phyloP scores from a whole-genome alignment of 2,888 invertebrate genomes.

The Rutpela maculata region DNA sequence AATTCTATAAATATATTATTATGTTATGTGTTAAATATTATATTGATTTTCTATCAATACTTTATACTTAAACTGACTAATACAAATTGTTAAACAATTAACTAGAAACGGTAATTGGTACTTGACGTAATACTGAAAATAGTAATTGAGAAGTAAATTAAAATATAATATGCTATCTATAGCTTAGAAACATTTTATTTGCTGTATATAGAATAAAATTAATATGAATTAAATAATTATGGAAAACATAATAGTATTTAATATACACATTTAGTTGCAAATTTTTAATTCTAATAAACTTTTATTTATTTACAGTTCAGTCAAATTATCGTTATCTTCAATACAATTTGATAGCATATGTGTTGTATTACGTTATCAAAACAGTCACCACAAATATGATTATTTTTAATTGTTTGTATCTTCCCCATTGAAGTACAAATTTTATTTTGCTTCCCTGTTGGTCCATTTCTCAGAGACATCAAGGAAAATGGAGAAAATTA shows the following conservation, averaged over 20 bases:
- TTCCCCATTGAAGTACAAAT: no score
- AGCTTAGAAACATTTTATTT: background rate
- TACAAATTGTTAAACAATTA: constrained; percentile 29
- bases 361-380: no score
- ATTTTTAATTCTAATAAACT: background rate
- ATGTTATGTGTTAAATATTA: constrained; percentile 17
- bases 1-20: constrained; percentile 28
- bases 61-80: constrained; percentile 16
- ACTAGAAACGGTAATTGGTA: constrained; percentile 25
- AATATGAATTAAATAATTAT: constrained; percentile 3
- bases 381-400: no score
- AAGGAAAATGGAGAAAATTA: no score
- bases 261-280: background rate
- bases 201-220: background rate
- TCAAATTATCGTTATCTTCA: no score
- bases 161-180: background rate
- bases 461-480: no score
- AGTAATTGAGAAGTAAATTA: constrained; percentile 9
- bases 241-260: background rate
- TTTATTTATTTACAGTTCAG: background rate
- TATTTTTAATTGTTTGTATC: no score
- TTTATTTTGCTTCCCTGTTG: no score
- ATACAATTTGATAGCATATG: no score
- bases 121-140: constrained; percentile 31
- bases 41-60: constrained; percentile 12